These are phyloP conservation scores for Cyrtorhinus lividipennis DNA, from an alignment of 1,140 invertebrate species.

Conservation along the genomic window DNA sequence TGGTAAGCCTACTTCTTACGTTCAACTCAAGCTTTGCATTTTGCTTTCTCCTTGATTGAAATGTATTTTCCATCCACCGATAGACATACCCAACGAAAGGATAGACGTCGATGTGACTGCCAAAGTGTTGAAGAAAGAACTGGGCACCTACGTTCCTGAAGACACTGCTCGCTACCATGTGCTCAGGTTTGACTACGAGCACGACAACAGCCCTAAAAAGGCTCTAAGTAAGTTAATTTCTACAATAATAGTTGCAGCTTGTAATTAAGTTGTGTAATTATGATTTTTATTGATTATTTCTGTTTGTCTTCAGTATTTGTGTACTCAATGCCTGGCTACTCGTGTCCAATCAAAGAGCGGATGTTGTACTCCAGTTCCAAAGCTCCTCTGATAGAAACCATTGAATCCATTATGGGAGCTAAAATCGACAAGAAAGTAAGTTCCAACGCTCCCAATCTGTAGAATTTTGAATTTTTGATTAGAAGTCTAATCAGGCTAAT, in stretches of 20 bases:
- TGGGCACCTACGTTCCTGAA: slow-evolving; percentile 61
- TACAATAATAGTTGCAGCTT: too few species aligned
- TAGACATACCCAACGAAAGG: slow-evolving; percentile 59
- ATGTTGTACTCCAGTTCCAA: slow-evolving; percentile 98
- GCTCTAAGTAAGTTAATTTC: slow-evolving; percentile 49
- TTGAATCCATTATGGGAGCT: slow-evolving; percentile 47
- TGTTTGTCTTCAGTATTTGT: slow-evolving; percentile 73
- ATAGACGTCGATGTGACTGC: slow-evolving; percentile 43
- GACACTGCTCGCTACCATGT: slow-evolving; percentile 84
- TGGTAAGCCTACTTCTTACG: too few species aligned
- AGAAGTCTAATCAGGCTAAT: too few species aligned
- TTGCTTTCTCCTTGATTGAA: too few species aligned
- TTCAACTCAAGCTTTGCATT: too few species aligned
- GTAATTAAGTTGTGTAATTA: slow-evolving; percentile 19
- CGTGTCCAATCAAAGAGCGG: slow-evolving; percentile 83
- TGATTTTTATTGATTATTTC: too few species aligned
- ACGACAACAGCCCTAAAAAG: slow-evolving; percentile 79
- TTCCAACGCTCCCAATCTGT: too few species aligned
- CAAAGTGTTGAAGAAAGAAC: slow-evolving; percentile 36
- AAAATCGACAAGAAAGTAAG: slow-evolving; percentile 75
- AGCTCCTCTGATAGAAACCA: slow-evolving; percentile 63
- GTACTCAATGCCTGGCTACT: slow-evolving; percentile 94
- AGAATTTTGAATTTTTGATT: too few species aligned
- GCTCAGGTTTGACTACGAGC: slow-evolving; percentile 77
- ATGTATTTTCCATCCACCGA: too few species aligned